These are phyloP conservation scores for Chymomyza amoena DNA, from an alignment of 2,888 invertebrate genomes.

Conservation along the genomic window DNA sequence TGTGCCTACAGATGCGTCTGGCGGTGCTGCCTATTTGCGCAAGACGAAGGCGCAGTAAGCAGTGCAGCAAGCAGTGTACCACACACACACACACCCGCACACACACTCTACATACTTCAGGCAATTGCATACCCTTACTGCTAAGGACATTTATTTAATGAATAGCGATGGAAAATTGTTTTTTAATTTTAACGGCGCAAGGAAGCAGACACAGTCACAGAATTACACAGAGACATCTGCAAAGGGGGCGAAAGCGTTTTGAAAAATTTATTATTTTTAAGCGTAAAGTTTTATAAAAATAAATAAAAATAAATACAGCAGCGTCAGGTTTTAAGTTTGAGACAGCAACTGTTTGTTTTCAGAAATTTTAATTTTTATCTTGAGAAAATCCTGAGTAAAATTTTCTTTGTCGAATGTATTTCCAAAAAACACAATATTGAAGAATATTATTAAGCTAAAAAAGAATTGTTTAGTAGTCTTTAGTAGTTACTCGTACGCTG, in stretches of 20 bases:
- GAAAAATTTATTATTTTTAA: slow-evolving; percentile 43
- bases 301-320: neutral
- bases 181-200: slow-evolving; percentile 60
- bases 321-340: neutral
- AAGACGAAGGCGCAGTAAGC: slow-evolving; percentile 75
- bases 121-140: slow-evolving; percentile 31
- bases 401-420: too few relatives aligned
- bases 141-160: slow-evolving; percentile 62
- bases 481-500: neutral
- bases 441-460: neutral
- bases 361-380: too few relatives aligned
- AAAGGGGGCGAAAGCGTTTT: slow-evolving; percentile 31
- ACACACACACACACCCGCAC: neutral
- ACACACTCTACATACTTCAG: neutral
- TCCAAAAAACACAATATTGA: neutral
- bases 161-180: slow-evolving; percentile 59
- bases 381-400: too few relatives aligned
- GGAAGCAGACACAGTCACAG: neutral
- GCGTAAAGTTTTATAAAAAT: slow-evolving; percentile 50
- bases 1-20: slow-evolving; percentile 54
- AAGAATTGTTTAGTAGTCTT: neutral
- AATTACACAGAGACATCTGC: neutral
- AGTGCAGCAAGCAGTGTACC: neutral
- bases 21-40: slow-evolving; percentile 58
- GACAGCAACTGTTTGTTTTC: too few relatives aligned